These are phyloP conservation scores for Oegoconia quadripuncta DNA, from an alignment of 2,888 invertebrate genomes.

Conservation along the genomic window DNA sequence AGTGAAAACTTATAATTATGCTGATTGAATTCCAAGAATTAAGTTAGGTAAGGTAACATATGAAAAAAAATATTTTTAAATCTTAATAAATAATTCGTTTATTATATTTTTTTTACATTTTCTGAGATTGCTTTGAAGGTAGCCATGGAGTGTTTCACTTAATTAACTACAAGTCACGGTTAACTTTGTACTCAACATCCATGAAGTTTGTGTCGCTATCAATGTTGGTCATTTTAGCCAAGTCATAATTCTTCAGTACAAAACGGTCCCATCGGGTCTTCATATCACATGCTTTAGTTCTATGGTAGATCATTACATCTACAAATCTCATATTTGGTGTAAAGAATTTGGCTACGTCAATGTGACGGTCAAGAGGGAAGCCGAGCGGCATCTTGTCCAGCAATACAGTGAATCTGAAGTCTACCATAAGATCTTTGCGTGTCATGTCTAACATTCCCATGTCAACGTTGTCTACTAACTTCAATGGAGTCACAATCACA, in stretches of 20 bases:
- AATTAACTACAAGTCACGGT: slow-evolving; percentile 15
- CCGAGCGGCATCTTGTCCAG: slow-evolving; percentile 83
- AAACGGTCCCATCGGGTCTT: slow-evolving; percentile 60
- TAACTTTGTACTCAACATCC: slow-evolving; percentile 42
- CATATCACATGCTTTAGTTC: slow-evolving; percentile 68
- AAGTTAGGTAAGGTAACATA: not conserved
- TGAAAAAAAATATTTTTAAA: not conserved
- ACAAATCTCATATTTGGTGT: slow-evolving; percentile 84
- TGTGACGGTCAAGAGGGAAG: slow-evolving; percentile 86
- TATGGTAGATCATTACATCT: slow-evolving; percentile 82
- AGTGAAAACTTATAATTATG: not conserved
- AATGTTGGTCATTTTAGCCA: slow-evolving; percentile 44
- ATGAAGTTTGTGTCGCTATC: slow-evolving; percentile 42
- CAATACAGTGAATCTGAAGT: slow-evolving; percentile 58
- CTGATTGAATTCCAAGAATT: no score
- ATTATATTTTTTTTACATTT: slow-evolving; percentile 22
- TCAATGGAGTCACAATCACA: slow-evolving; percentile 80
- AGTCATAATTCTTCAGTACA: slow-evolving; percentile 55
- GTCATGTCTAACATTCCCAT: slow-evolving; percentile 56
- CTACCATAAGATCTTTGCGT: slow-evolving; percentile 59
- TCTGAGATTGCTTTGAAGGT: slow-evolving; percentile 14
- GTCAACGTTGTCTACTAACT: slow-evolving; percentile 59
- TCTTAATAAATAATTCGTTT: slow-evolving; percentile 9
- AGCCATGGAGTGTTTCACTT: not conserved
- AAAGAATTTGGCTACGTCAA: slow-evolving; percentile 79